A percentile compares a stretch with the other conserved stretches of the same genome.
phyloP scores from a whole-genome alignment of 2,888 invertebrate species.

The Bombyx huttoni region DNA sequence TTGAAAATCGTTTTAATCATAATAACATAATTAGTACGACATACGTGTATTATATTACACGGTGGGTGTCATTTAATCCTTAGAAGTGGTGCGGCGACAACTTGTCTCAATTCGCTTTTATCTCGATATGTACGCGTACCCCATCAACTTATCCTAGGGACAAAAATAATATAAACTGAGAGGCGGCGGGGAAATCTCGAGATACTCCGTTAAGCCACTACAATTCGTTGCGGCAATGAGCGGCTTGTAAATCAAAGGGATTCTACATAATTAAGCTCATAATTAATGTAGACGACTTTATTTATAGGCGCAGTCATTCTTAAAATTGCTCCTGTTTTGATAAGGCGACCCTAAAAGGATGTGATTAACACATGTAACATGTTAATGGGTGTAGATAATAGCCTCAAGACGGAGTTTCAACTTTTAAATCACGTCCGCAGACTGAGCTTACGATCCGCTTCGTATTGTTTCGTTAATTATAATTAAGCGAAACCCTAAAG shows the following conservation, averaged over 20 bases:
- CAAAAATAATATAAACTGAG: conserved; percentile 63
- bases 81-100: conserved; percentile 48
- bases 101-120: conserved; percentile 62
- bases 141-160: conserved; percentile 34
- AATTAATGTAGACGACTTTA: conserved; percentile 68
- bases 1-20: too few relatives aligned
- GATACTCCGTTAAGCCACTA: conserved; percentile 64
- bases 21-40: background rate
- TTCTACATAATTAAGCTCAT: conserved; percentile 70
- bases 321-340: conserved; percentile 65
- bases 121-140: conserved; percentile 39
- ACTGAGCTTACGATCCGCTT: conserved; percentile 8
- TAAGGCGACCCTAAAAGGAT: conserved; percentile 45
- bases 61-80: conserved; percentile 37
- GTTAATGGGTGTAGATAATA: conserved; percentile 51
- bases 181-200: conserved; percentile 44
- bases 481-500: conserved; percentile 25
- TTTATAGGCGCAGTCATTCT: conserved; percentile 66
- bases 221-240: conserved; percentile 68
- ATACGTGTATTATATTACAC: background rate
- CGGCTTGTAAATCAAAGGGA: conserved; percentile 71
- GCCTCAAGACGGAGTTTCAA: conserved; percentile 21
- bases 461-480: conserved; percentile 14
- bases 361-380: conserved; percentile 59
- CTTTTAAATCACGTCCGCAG: conserved; percentile 14